Conservation (phyloP, 2,797 vertebrate species). For the Phaenicophaeus curvirostris region DNA sequence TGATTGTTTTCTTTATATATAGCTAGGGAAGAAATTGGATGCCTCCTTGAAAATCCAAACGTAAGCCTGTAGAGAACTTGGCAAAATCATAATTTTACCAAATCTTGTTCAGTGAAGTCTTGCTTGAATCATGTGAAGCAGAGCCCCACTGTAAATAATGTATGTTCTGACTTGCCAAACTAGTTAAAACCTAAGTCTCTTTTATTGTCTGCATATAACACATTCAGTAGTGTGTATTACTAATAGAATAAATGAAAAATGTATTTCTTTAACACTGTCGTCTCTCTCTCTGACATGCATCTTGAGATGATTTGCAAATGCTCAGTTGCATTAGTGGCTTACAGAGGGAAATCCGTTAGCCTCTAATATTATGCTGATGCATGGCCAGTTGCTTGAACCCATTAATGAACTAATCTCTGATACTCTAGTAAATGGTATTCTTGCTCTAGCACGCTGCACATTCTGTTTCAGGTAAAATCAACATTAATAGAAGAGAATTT, state of each 20-base stretch:
- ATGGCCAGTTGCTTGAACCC: conserved; percentile 68
- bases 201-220: background rate
- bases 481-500: conserved; percentile 4
- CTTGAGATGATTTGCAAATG: conserved; percentile 72
- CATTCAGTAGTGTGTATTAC: conserved; percentile 47
- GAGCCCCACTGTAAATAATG: background rate
- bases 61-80: background rate
- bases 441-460: conserved; percentile 8
- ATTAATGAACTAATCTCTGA: conserved; percentile 74
- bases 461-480: conserved; percentile 68
- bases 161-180: conserved; percentile 26
- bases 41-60: background rate
- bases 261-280: conserved; percentile 65
- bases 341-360: conserved; percentile 69
- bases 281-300: conserved; percentile 58
- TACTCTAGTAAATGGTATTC: conserved; percentile 39
- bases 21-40: background rate
- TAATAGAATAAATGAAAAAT: conserved; percentile 72
- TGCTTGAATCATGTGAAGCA: background rate
- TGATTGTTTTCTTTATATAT: background rate
- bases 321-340: conserved; percentile 62
- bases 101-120: background rate
- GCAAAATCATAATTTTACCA: background rate
- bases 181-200: background rate
- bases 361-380: conserved; percentile 69